These are phyloP conservation scores for Theristicus caerulescens DNA, from an alignment of 2,113 vertebrate genomes.

Conservation along the genomic window DNA sequence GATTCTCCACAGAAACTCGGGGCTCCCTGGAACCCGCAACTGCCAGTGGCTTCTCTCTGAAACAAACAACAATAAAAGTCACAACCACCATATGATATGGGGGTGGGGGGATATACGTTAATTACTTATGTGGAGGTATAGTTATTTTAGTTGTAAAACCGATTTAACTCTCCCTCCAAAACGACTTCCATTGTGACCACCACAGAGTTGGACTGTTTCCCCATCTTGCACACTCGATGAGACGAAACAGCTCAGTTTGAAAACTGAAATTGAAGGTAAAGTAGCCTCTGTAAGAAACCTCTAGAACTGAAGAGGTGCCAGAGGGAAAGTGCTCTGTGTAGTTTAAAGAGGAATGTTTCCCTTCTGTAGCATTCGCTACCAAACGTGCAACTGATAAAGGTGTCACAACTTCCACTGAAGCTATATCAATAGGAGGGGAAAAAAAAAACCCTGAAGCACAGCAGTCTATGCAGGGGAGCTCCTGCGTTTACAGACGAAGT, in stretches of 20 bases:
- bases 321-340: not conserved
- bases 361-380: not conserved
- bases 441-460: not conserved
- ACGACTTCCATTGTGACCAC: not conserved
- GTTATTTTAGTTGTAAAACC: not conserved
- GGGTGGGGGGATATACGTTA: not conserved
- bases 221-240: not conserved
- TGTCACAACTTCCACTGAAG: not conserved
- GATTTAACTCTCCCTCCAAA: not conserved
- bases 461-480: not conserved
- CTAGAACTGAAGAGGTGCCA: not conserved
- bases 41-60: conserved; percentile 73
- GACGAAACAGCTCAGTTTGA: not conserved
- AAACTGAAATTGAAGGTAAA: not conserved
- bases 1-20: conserved; percentile 49
- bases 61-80: not conserved
- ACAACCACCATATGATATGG: accelerated
- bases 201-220: not conserved
- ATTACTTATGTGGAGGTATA: not conserved
- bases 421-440: not conserved
- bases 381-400: not conserved
- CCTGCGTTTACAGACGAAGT: not conserved
- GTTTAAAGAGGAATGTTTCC: not conserved
- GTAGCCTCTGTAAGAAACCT: not conserved
- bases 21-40: conserved; percentile 29